Evolutionary conservation across 2,797 vertebrate species (phyloP), one percentile per base, ranked within the genome.

Genomic region (Pterois miles): DNA sequence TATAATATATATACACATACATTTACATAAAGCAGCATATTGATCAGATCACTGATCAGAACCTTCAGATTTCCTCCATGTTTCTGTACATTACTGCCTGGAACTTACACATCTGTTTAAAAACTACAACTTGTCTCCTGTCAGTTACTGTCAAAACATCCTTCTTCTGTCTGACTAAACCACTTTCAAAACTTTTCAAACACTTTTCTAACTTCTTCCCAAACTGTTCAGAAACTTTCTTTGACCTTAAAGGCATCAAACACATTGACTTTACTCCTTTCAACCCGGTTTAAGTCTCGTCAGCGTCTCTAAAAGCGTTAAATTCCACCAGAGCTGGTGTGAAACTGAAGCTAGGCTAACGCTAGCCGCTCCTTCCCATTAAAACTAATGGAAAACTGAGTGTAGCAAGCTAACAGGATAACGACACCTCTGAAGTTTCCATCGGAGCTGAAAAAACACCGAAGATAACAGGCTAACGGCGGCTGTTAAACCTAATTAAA

Each of bases 341-440:
- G 3, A 40, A 33, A 22, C 10, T 14, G 33, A 20, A 27, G 75
- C 75, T 75, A 81, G 0, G 84, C 71, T 86, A 84, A 69, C 18
- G 20, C 22, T 65, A 83, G 65, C 87, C 8, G 60, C 50, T 29
- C 2, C 18, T 25, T 1, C 23, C 13, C 65, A 12, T 71, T 11
- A 18, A 36, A 66, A 38, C 9, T 7, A 63, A 77, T 14, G 43
- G 63, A 4, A 4, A 50, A 7, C 40, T 43, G 40, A 36, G 73
- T 60, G n/a, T 80, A 85, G 48, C 68, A 34, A 2, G 82, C 69
- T 84, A 85, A 56, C 40, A 50, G 34, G 23, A 18, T 36, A 36
- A 36, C 40, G 14, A 14, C 16, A 18, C 5, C 36, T 8, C 10
- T 23, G 2, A 20, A 54, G 11, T 65, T 53, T n/a, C 59, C 59